Base-by-base conservation (phyloP, 2,113 vertebrate genomes). In the Isichthys henryi region DNA sequence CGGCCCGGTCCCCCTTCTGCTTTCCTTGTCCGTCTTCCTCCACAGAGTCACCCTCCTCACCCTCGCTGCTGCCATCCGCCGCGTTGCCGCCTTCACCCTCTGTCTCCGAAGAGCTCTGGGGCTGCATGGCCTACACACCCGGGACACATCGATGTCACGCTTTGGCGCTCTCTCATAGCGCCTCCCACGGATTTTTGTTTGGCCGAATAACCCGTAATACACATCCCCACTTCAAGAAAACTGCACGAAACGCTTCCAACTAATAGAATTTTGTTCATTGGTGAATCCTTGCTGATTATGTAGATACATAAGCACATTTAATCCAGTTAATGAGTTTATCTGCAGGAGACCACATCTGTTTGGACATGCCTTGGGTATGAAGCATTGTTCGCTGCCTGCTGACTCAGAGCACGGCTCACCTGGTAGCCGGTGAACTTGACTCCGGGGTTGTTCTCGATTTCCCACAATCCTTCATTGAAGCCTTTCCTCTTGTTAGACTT, bases 401-500 rank as follows among this genome's bases (percentile, higher is more conserved):
- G 17, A 49, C 66, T 49, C 35, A 89, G 49, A 88, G 39, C 13
- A 23, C 11, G 4, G 90, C 93, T 92, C 88, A 99, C 98, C 97
- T 98, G 98, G 91, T 98, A 99, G 90, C 98, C 98, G 74, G 97
- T 98, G 95, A 99, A 99, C 94, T 99, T 99, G 91, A 99, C 98
- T 91, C 98, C 97, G 0, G 98, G 98, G 95, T 99, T 99, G 93
- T 99, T 99, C 95, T 99, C 98, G 88, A 99, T 99, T 95, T 99
- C 98, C 98, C 98, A 99, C 91, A 99, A 95, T 90, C 98, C 98
- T 96, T 99, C 98, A 62, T 99, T 99, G 94, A 99, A 99, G 90
- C 98, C 98, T 98, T 99, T 99, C 94, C 98, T 97, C 94, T 99
- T 99, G 95, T 99, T 99, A 2, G 98, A 99, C 91, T 99, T 99